These are phyloP conservation scores for Chymomyza amoena DNA, from an alignment of 2,888 invertebrate species.

Conservation along the genomic window DNA sequence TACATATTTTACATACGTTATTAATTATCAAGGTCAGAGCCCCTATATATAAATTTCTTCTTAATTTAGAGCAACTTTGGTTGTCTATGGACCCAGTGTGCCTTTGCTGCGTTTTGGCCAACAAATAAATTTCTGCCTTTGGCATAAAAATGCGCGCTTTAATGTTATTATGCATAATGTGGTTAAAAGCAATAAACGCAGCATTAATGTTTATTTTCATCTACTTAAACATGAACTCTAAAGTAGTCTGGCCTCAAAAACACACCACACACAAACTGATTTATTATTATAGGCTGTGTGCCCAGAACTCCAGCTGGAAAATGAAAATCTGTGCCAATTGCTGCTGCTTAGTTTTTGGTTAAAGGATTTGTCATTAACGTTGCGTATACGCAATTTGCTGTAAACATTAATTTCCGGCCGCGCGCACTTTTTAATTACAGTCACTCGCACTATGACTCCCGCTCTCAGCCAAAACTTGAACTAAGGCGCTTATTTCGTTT, in stretches of 20 bases:
- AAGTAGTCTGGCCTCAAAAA: slow-evolving; percentile 6
- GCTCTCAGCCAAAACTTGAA: neutral
- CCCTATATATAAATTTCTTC: no score
- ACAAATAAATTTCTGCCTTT: slow-evolving; percentile 59
- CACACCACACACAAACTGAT: slow-evolving; percentile 28
- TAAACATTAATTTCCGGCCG: slow-evolving; percentile 68
- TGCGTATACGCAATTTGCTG: slow-evolving; percentile 15
- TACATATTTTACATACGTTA: no score
- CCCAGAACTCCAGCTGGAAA: neutral
- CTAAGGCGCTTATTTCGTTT: neutral
- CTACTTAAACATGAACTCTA: slow-evolving; percentile 40
- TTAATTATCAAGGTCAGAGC: no score
- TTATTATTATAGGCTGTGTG: slow-evolving; percentile 24
- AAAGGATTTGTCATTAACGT: slow-evolving; percentile 58
- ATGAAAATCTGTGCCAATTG: neutral
- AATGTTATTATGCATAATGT: slow-evolving; percentile 67
- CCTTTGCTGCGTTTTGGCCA: slow-evolving; percentile 9
- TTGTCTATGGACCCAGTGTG: neutral
- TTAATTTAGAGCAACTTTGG: no score
- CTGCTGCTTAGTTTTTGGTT: neutral
- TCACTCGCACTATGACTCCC: slow-evolving; percentile 7
- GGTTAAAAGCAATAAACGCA: slow-evolving; percentile 70
- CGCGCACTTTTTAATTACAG: slow-evolving; percentile 62
- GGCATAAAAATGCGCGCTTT: slow-evolving; percentile 57
- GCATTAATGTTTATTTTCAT: slow-evolving; percentile 55